phyloP scores from a whole-genome alignment of 2,797 vertebrate genomes.

The Urophycis tenuis region DNA sequence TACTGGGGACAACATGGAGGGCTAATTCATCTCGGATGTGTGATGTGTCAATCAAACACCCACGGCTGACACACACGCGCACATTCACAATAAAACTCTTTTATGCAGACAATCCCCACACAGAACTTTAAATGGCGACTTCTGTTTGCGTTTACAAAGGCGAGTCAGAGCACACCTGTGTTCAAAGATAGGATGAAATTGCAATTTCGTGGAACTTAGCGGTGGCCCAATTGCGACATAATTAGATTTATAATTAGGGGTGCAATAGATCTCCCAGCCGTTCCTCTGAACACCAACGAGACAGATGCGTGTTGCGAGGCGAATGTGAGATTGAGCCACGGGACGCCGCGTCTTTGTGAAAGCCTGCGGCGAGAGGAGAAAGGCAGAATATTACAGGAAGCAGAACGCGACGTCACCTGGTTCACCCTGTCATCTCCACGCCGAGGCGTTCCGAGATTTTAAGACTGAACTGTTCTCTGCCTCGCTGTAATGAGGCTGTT shows the following conservation, averaged over 20 bases:
- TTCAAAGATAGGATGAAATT: constrained; percentile 19
- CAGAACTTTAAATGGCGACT: neutral
- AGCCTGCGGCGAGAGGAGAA: constrained; percentile 16
- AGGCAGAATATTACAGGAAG: constrained; percentile 33
- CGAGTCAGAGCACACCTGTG: constrained; percentile 21
- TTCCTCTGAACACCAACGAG: constrained; percentile 25
- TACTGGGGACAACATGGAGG: neutral
- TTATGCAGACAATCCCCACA: neutral
- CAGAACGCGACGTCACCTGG: constrained; percentile 40
- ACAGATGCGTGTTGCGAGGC: constrained; percentile 29
- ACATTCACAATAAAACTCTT: neutral
- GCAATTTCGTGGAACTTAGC: constrained; percentile 21
- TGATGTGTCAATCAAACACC: neutral
- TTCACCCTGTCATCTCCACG: constrained; percentile 54
- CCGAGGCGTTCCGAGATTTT: constrained; percentile 41
- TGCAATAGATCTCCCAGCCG: constrained; percentile 33
- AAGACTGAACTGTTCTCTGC: constrained; percentile 42
- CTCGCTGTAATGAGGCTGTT: constrained; percentile 48
- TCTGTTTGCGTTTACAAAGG: constrained; percentile 15
- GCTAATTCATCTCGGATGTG: neutral
- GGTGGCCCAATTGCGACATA: constrained; percentile 32
- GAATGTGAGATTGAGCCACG: constrained; percentile 39
- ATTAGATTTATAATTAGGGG: constrained; percentile 52
- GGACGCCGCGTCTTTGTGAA: constrained; percentile 26
- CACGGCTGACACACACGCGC: neutral